Percentiles rank a stretch among this genome's conserved stretches.
phyloP scores from a whole-genome alignment of 1,140 invertebrate species.

The Calliphora vicina region DNA sequence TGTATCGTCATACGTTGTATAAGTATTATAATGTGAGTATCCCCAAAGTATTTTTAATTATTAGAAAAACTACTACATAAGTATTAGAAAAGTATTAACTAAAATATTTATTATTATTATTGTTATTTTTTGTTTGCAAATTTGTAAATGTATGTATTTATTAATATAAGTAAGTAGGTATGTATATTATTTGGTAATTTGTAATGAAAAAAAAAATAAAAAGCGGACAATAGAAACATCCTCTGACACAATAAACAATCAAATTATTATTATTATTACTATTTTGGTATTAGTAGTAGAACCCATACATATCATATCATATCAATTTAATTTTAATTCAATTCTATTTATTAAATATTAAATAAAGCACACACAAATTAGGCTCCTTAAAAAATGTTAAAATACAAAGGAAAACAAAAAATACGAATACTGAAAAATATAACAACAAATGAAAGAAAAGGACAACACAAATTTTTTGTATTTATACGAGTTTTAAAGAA shows the following conservation, averaged over 20 bases:
- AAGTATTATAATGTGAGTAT: background rate
- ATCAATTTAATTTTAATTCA: background rate
- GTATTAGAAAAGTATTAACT: background rate
- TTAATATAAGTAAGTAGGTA: no score
- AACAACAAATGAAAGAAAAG: background rate
- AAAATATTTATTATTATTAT: background rate
- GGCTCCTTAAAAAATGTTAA: background rate
- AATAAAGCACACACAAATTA: background rate
- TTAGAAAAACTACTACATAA: background rate
- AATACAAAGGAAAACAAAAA: background rate
- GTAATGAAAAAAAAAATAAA: background rate
- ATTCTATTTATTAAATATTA: background rate
- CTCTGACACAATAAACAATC: background rate
- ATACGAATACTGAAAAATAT: background rate
- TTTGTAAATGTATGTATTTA: background rate
- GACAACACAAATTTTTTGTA: background rate
- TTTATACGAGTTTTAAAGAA: no score
- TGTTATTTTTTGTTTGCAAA: background rate
- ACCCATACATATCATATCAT: background rate
- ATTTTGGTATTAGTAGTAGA: background rate
- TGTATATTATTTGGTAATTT: background rate
- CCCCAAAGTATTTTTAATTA: background rate
- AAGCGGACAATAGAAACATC: slow-evolving; percentile 12
- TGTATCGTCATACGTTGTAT: background rate
- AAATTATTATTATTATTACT: background rate